These are phyloP conservation scores for Chelon labrosus DNA, from an alignment of 2,797 vertebrate species.

Conservation along the genomic window DNA sequence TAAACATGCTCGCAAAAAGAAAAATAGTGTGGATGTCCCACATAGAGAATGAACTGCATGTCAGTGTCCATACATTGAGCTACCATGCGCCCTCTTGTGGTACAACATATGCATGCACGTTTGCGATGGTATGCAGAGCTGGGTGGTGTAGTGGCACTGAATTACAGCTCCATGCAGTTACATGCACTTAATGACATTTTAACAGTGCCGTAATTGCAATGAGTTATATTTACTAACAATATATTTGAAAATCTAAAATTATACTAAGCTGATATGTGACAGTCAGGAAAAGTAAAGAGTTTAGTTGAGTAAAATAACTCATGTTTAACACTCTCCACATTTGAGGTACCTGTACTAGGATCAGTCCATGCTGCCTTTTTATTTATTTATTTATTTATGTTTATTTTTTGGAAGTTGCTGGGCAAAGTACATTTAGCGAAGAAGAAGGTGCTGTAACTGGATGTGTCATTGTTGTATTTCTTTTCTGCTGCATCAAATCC, in stretches of 20 bases:
- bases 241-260: no score
- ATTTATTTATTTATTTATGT: no score
- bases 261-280: no score
- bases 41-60: background rate
- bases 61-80: background rate
- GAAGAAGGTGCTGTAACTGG: background rate
- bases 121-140: background rate
- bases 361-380: no score
- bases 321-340: background rate
- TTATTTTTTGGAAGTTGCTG: background rate
- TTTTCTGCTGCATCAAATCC: background rate
- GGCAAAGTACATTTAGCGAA: background rate
- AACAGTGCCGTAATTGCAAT: background rate
- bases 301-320: background rate
- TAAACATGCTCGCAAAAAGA: background rate
- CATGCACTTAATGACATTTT: conserved; percentile 1
- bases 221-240: background rate
- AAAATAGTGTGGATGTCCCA: background rate
- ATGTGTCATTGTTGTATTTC: background rate
- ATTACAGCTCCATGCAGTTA: conserved; percentile 5
- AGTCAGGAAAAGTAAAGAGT: no score
- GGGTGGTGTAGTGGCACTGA: no score
- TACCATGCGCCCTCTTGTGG: conserved; percentile 67
- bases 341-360: no score
- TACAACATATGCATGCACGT: conserved; percentile 8